phyloP scores from a whole-genome alignment of 2,888 invertebrate genomes.

The Drosophila borealis region DNA sequence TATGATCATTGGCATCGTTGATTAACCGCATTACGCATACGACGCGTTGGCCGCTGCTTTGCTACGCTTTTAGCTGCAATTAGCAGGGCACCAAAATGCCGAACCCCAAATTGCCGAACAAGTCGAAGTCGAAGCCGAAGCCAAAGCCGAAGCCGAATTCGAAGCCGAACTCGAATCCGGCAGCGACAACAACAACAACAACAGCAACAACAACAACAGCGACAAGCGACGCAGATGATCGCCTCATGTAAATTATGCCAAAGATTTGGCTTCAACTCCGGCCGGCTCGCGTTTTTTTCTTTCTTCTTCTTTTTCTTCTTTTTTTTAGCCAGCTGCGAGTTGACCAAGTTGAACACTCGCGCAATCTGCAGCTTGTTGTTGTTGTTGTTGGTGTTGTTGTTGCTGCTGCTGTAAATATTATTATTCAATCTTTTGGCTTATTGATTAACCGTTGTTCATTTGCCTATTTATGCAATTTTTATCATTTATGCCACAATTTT shows the following conservation, averaged over 20 bases:
- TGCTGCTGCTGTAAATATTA: constrained; percentile 51
- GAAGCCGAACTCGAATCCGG: constrained; percentile 46
- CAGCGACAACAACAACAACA: constrained; percentile 30
- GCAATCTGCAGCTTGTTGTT: constrained; percentile 38
- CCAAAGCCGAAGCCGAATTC: background rate
- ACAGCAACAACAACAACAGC: constrained; percentile 7
- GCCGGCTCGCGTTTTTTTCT: constrained; percentile 23
- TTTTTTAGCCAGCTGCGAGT: constrained; percentile 17
- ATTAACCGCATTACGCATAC: constrained; percentile 78
- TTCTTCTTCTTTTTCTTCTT: constrained; percentile 1
- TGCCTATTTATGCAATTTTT: constrained; percentile 79
- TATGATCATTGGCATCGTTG: constrained; percentile 53
- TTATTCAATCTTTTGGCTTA: constrained; percentile 75
- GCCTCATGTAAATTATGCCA: constrained; percentile 65
- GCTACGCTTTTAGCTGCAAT: constrained; percentile 67
- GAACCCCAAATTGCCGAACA: background rate
- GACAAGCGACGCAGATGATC: constrained; percentile 41
- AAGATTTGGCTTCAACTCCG: constrained; percentile 48
- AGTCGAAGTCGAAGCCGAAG: constrained; percentile 3
- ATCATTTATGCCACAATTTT: constrained; percentile 49
- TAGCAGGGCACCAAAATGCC: constrained; percentile 67
- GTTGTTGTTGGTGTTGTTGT: constrained; percentile 14
- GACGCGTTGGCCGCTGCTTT: constrained; percentile 57
- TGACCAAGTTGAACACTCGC: constrained; percentile 52
- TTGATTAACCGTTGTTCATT: constrained; percentile 79